phyloP scores from a whole-genome alignment of 2,113 vertebrate genomes.

The Zosterops borbonicus region DNA sequence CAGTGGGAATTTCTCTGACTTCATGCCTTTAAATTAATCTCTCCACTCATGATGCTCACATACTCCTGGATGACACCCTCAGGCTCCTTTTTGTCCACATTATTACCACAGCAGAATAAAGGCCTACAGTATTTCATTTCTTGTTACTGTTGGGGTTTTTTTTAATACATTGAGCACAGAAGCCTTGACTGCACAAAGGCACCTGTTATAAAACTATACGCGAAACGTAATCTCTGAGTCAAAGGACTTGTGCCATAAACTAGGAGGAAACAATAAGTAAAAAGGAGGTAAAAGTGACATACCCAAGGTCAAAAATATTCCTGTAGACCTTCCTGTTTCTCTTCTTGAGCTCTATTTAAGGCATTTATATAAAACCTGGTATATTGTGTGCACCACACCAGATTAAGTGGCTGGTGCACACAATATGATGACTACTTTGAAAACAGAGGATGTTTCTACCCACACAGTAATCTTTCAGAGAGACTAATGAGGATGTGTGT shows the following conservation, averaged over 20 bases:
- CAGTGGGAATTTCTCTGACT: background rate
- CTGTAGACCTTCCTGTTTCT: background rate
- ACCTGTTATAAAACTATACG: background rate
- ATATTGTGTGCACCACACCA: background rate
- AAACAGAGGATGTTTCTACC: conserved; percentile 4
- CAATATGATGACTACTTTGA: background rate
- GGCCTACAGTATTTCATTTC: background rate
- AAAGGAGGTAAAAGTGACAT: background rate
- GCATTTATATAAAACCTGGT: background rate
- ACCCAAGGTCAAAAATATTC: background rate
- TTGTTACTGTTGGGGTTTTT: background rate
- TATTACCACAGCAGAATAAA: background rate
- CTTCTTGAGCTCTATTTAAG: background rate
- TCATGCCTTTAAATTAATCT: background rate
- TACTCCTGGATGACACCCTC: background rate
- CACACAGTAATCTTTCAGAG: background rate
- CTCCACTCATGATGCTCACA: background rate
- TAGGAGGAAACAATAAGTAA: background rate
- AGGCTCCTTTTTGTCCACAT: background rate
- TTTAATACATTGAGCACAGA: background rate
- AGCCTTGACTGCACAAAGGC: background rate
- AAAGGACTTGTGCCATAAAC: background rate
- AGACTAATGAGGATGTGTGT: background rate
- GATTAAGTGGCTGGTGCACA: background rate
- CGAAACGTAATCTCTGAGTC: background rate